Base-by-base conservation (phyloP, 2,113 vertebrate genomes). In the Mustela lutreola region DNA sequence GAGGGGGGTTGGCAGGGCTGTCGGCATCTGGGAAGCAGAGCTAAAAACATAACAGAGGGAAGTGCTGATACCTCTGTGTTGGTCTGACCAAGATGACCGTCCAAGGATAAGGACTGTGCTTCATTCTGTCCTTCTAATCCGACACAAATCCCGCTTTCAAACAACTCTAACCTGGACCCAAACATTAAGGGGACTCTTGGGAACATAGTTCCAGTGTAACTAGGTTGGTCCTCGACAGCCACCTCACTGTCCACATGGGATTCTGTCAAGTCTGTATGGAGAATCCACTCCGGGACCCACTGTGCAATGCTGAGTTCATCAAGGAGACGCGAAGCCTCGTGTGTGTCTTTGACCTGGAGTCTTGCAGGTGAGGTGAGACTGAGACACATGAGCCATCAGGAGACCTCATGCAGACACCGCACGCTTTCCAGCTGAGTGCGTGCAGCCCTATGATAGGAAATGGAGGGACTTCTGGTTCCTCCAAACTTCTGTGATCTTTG, bases 351-450 rank as follows among this genome's bases (percentile, higher is more conserved):
- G 4, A 8, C 8, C 60, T 26, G 70, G 33, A 36, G 28, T 53
- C 22, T 62, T 14, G 70, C 26, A 19, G n/a, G n/a, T 33, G 10
- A 86, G 28, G 45, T 18, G 24, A 67, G 60, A 50, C 42, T 1
- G 0, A n/a, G 80, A 33, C 12, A 0, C 31, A 4, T 0, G 15
- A 26, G 14, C 56, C 39, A 14, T 15, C 6, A 48, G 21, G 45
- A 80, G 62, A 16, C 60, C 36, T 45, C 26, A 1, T 0, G 22
- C 7, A 50, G 60, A 11, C 14, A 5, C 67, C 4, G 45, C 0
- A 8, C 21, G 0, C 9, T 1, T 8, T 45, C 67, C 16, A 1
- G 0, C 28, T 1, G 19, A n/a, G 42, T 1, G 12, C 7, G 1
- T 12, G 12, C 33, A 26, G 21, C 14, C 2, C 80, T 36, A 48